Evolutionary conservation across 1,140 invertebrate species (phyloP), one percentile per base, ranked within the genome.

Genomic region (Diabrotica undecimpunctata): DNA sequence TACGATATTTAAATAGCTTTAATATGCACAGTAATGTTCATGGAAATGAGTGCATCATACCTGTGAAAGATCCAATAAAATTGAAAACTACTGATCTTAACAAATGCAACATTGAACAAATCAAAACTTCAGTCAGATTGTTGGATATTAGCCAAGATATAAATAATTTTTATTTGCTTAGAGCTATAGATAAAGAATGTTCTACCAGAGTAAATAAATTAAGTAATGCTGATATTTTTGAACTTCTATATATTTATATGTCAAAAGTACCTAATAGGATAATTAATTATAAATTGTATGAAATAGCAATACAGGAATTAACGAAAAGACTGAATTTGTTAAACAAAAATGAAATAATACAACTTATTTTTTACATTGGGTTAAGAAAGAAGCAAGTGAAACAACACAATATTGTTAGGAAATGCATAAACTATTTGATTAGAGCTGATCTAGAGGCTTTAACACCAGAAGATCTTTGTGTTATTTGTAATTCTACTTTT

Each of bases 401-500:
- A 57, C 62, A 72, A 3, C 66, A 72, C 58, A 66, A 61, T 59
- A 62, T 72, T 41, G 39, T 78, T 13, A 67, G 68, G 46, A 65
- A 73, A 55, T 77, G 76, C 62, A 12, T 78, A 37, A 68, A 67
- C 56, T 52, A 50, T 9, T 68, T 76, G 8, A 52, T 69, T 41
- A 38, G 70, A 14, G 52, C 69, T 36, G n/a, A 37, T 41, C 67
- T 77, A 0, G 64, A 75, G 25, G 61, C 54, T 53, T 71, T 78
- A 65, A 68, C 65, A 11, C 46, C 61, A 39, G 73, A 74, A 52
- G 75, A 79, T 14, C 61, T 78, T 13, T 75, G 74, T 59, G 72
- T 78, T 25, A 69, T 79, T 36, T 78, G 75, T 63, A 77, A 77
- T 68, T 70, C 78, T 13, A 70, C 73, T 36, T 78, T 76, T 66